A percentile compares a stretch with the other conserved stretches of the same genome.
Evolutionary conservation across 2,113 vertebrate species (phyloP).

Genomic region (Ptychochromis oligacanthus): DNA sequence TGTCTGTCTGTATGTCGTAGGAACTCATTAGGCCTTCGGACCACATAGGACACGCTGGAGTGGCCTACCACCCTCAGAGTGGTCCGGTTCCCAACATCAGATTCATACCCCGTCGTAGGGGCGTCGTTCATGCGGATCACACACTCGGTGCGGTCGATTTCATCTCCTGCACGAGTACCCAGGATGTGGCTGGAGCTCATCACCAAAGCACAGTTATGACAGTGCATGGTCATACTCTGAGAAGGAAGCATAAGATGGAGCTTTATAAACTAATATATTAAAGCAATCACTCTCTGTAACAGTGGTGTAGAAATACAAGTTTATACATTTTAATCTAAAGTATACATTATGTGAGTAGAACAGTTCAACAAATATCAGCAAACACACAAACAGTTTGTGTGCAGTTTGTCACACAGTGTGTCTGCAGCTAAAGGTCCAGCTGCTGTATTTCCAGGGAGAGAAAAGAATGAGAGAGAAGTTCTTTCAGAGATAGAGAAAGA

Average conservation of each 20-base stretch:
- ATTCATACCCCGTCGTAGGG: constrained; percentile 86
- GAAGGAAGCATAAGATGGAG: not conserved
- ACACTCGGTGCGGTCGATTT: constrained; percentile 88
- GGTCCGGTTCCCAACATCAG: constrained; percentile 89
- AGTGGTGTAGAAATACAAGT: too few relatives aligned
- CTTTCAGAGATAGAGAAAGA: too few relatives aligned
- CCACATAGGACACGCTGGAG: constrained; percentile 90
- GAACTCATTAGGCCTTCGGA: constrained; percentile 87
- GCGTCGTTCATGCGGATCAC: constrained; percentile 98
- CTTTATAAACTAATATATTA: not conserved
- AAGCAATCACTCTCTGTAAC: not conserved
- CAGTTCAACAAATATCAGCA: too few relatives aligned
- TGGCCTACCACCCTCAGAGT: constrained; percentile 94
- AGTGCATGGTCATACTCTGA: constrained; percentile 87
- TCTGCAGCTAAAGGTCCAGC: too few relatives aligned
- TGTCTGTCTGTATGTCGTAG: constrained; percentile 87
- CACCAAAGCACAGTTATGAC: constrained; percentile 87
- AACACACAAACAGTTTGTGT: too few relatives aligned
- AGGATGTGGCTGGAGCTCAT: constrained; percentile 97
- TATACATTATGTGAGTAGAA: too few relatives aligned
- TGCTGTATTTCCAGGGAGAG: too few relatives aligned
- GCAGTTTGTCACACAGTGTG: too few relatives aligned
- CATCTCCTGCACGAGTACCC: constrained; percentile 82
- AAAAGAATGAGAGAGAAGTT: too few relatives aligned
- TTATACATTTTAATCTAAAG: too few relatives aligned